Evolutionary conservation across 2,888 invertebrate genomes (phyloP).

Genomic region (Apamea monoglypha): DNA sequence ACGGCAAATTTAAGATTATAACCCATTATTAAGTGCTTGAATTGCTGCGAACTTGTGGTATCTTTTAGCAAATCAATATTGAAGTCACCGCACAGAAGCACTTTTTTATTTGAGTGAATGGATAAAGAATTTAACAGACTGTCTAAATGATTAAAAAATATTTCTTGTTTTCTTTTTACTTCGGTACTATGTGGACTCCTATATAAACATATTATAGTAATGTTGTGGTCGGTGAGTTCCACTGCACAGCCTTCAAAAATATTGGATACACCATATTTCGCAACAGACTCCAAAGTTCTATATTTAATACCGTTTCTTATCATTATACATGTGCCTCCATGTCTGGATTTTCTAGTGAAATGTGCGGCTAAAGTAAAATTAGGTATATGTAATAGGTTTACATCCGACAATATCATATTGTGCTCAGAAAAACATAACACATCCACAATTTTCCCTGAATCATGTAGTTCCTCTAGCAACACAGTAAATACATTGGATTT

Average conservation of each 20-base stretch:
- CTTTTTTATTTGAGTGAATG: neutral
- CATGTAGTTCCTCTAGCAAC: neutral
- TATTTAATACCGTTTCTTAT: no score
- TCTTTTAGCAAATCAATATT: neutral
- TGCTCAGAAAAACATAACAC: no score
- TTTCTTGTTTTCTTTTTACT: no score
- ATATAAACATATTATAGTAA: no score
- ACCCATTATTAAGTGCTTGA: neutral
- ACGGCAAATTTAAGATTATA: conserved; percentile 6
- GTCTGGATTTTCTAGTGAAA: neutral
- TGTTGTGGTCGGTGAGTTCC: no score
- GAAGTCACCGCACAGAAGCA: neutral
- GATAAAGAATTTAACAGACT: conserved; percentile 1
- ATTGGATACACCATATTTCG: no score
- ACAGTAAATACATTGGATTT: neutral
- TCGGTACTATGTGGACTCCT: no score
- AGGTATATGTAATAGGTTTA: neutral
- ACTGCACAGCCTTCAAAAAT: no score
- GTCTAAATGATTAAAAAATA: neutral
- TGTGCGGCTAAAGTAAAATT: neutral
- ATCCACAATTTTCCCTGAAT: no score
- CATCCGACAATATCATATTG: neutral
- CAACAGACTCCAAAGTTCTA: no score
- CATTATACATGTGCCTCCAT: neutral
- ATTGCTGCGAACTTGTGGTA: conserved; percentile 1